Base-by-base conservation (phyloP, 1,140 invertebrate species). In the Zaprionus ornatus region DNA sequence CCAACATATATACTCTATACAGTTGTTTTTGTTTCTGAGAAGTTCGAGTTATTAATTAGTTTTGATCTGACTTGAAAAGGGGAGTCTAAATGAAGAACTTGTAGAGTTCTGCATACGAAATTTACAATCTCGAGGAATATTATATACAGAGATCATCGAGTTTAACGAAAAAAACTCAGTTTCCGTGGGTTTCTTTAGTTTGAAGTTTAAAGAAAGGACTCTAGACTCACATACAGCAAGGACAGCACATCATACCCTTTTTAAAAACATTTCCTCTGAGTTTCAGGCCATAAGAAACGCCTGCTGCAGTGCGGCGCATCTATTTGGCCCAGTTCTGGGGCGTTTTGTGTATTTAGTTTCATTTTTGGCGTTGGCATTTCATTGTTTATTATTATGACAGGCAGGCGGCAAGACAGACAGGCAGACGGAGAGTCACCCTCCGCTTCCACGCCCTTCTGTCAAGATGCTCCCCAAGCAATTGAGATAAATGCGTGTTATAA, bases 401-500 rank as follows among this genome's bases (percentile, higher is more conserved):
- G 55, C 60, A 40, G 59, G 52, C 61, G 37, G 55, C 10, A 19
- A 50, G 45, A 23, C 45, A 50, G 45, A 21, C 45, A 50, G 45
- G 19, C 45, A 50, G 45, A 50, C 45, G 21, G 19, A 4, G 13
- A n/a, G 15, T n/a, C 17, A 32, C 25, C 68, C 45, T 23, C 5
- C 21, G 57, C 21, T 21, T 29, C 7, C 23, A 32, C 29, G n/a
- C 23, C 21, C 17, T 45, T 54, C 21, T 32, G 54, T 27, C 63
- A 72, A 64, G 67, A 61, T 59, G 54, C 29, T 42, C 21, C 61
- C 55, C 56, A 56, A 55, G 64, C 78, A 80, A 90, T 90, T 73
- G 84, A 90, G 84, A 88, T 88, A 88, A 90, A 88, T 90, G 81
- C 65, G 80, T 82, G 80, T 82, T 82, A 81, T 88, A 88, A 90